These are phyloP conservation scores for Glaucopsyche alexis DNA, from an alignment of 2,888 invertebrate genomes.

Conservation along the genomic window DNA sequence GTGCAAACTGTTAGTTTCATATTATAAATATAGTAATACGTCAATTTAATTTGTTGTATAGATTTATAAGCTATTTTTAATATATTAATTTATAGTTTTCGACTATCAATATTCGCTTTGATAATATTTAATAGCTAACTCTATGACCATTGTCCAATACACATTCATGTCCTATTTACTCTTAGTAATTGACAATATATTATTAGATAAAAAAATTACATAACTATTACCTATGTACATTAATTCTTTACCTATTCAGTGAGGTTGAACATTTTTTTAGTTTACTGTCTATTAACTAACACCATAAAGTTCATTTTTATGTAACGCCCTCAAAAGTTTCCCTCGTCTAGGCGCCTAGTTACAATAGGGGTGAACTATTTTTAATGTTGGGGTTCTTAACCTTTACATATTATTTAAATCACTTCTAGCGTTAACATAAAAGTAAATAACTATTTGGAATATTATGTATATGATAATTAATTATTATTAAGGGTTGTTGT, in stretches of 20 bases:
- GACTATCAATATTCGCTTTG: too few relatives aligned
- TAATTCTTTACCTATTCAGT: neutral
- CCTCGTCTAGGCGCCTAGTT: slow-evolving; percentile 56
- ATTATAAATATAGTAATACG: too few relatives aligned
- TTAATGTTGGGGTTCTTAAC: slow-evolving; percentile 37
- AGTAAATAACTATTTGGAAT: neutral
- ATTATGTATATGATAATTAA: neutral
- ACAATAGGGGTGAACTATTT: slow-evolving; percentile 44
- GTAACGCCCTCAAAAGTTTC: slow-evolving; percentile 32
- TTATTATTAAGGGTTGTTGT: neutral
- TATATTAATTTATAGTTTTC: too few relatives aligned
- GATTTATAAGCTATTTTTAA: too few relatives aligned
- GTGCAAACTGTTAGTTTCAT: too few relatives aligned
- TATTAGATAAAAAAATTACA: too few relatives aligned
- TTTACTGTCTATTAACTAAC: neutral
- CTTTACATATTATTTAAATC: neutral
- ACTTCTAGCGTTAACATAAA: neutral
- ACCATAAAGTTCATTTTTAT: slow-evolving; percentile 33
- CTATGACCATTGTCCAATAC: too few relatives aligned
- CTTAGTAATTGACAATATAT: too few relatives aligned
- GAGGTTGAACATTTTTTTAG: neutral
- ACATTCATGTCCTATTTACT: neutral
- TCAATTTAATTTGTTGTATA: too few relatives aligned
- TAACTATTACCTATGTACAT: neutral
- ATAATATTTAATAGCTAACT: too few relatives aligned